Base-by-base conservation (phyloP, 1,140 invertebrate genomes). In the Nilaparvata lugens region DNA sequence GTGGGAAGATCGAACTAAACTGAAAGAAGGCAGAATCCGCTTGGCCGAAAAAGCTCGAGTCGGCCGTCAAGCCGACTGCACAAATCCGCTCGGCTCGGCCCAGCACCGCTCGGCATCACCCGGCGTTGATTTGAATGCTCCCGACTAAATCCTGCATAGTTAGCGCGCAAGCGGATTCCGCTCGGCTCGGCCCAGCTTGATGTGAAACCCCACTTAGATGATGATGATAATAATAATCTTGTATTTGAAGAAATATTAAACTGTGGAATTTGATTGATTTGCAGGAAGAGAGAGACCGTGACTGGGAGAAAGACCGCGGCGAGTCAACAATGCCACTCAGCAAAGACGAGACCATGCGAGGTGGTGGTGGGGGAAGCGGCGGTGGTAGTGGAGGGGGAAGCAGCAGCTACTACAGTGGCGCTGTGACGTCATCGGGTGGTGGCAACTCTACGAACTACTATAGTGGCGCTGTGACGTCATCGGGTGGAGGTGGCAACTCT, bases 271-370 rank as follows among this genome's bases (percentile, higher is more conserved):
- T 40, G 9, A 40, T 9, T 40, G 9, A 40, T 40, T 69, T 71
- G 55, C 58, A 79, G 76, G 78, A 82, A 28, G 79, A 81, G 38
- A 62, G 73, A 65, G 72, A 71, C 64, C 66, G 70, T 19, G 72
- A 74, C 63, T 69, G 69, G 62, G 52, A 65, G 18, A 65, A 68
- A 14, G 66, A 70, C 51, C 66, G 64, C 52, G 69, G 71, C 24
- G 61, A 60, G 52, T 38, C 16, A 40, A 38, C 23, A 18, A 60
- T 60, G 45, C 58, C 58, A 19, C 38, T 60, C 3, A 60, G 58
- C 51, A 60, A 60, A 31, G 58, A 60, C 24, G 58, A 52, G 51
- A 48, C 51, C 18, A 21, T 53, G 51, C 70, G 72, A 66, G 72
- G 74, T 59, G 70, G 73, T 14, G 71, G 73, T 51, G 58, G 71